Conservation (phyloP, 2,113 vertebrate genomes). For the Halichoeres trimaculatus region DNA sequence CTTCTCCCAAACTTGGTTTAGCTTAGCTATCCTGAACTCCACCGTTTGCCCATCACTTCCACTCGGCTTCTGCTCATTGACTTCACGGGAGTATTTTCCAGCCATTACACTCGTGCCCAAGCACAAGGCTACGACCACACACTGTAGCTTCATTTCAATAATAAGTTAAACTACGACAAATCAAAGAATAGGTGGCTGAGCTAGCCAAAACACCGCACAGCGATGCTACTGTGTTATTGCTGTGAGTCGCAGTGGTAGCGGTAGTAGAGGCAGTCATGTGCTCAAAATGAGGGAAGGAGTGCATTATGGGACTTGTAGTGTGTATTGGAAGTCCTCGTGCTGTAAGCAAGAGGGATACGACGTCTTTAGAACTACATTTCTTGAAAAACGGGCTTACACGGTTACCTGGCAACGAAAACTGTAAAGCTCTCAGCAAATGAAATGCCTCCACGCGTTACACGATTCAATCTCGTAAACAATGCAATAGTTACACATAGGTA, state of each 20-base stretch:
- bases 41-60: slow-evolving; percentile 61
- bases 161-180: background rate
- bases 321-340: accelerated
- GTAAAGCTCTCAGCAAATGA: slow-evolving; percentile 67
- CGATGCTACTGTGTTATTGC: background rate
- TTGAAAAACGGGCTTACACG: background rate
- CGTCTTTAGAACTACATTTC: slow-evolving; percentile 60
- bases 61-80: slow-evolving; percentile 83
- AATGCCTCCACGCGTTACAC: slow-evolving; percentile 70
- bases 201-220: accelerated
- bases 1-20: slow-evolving; percentile 96
- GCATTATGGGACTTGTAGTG: slow-evolving; percentile 75
- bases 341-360: background rate
- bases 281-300: background rate
- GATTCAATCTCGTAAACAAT: no score
- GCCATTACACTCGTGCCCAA: slow-evolving; percentile 65
- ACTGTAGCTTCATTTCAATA: slow-evolving; percentile 57
- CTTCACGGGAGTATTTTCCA: slow-evolving; percentile 90
- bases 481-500: no score
- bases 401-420: slow-evolving; percentile 63
- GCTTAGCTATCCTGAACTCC: slow-evolving; percentile 91
- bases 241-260: background rate
- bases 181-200: background rate
- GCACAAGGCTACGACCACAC: slow-evolving; percentile 56
- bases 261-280: slow-evolving; percentile 60